Evolutionary conservation across 2,888 invertebrate genomes (phyloP).

Genomic region (Cephus runcator): DNA sequence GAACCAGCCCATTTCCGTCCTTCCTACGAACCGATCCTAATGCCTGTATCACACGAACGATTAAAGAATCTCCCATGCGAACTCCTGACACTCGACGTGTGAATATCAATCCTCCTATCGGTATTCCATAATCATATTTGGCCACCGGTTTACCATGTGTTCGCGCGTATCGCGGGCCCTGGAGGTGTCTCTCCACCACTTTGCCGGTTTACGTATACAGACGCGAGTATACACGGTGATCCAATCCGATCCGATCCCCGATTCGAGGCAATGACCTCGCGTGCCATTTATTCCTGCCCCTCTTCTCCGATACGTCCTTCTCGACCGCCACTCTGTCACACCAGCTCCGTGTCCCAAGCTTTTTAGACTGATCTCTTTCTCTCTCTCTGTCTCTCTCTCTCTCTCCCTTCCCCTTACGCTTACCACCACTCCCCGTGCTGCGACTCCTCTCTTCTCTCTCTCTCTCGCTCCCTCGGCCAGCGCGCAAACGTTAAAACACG

Average conservation of each 20-base stretch:
- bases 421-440: neutral
- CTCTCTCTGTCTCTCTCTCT: constrained; percentile 10
- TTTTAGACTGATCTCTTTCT: constrained; percentile 6
- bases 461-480: neutral
- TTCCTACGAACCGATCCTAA: neutral
- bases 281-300: constrained; percentile 57
- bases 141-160: constrained; percentile 12
- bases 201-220: neutral
- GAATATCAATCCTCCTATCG: neutral
- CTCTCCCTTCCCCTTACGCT: constrained; percentile 13
- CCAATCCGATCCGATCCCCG: constrained; percentile 54
- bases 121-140: constrained; percentile 19
- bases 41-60: neutral
- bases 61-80: neutral
- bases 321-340: constrained; percentile 9
- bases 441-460: neutral
- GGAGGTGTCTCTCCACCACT: neutral
- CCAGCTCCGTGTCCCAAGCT: constrained; percentile 8
- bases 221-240: constrained; percentile 12
- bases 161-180: constrained; percentile 5
- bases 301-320: constrained; percentile 27
- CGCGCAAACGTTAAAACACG: neutral
- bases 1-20: neutral
- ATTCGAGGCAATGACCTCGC: constrained; percentile 63
- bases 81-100: neutral